Evolutionary conservation across 64 coral and sea anemone genomes (phyloP).

Genomic region (Pachyseris speciosa): DNA sequence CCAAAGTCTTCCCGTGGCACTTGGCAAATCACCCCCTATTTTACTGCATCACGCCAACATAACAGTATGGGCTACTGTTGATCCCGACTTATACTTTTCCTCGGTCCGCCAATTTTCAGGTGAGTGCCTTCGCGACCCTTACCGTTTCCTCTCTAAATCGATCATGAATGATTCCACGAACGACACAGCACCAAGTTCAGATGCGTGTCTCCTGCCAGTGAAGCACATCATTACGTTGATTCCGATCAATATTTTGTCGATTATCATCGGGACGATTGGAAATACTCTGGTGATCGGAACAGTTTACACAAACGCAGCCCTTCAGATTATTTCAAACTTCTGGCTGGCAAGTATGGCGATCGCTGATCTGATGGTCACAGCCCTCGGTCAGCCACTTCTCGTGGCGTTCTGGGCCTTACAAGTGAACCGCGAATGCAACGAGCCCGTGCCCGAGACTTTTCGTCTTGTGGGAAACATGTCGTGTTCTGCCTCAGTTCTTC

Average conservation of each 20-base stretch:
- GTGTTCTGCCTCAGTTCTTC: conserved; percentile 78
- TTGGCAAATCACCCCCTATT: too few species aligned
- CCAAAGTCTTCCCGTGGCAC: too few species aligned
- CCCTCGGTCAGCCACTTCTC: conserved; percentile 77
- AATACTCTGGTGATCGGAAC: conserved; percentile 88
- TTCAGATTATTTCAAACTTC: conserved; percentile 83
- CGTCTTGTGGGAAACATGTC: conserved; percentile 80
- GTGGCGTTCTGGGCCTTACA: conserved; percentile 58
- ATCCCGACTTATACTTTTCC: too few species aligned
- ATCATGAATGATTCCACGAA: conserved; percentile 1
- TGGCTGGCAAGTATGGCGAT: conserved; percentile 79
- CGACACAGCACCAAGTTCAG: background rate
- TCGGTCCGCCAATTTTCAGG: too few species aligned
- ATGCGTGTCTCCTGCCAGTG: background rate
- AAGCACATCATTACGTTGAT: background rate
- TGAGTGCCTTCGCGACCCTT: too few species aligned
- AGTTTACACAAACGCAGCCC: conserved; percentile 76
- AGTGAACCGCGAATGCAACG: conserved; percentile 14
- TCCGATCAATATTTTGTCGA: conserved; percentile 22
- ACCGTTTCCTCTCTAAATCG: background rate
- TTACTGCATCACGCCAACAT: too few species aligned
- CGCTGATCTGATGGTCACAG: conserved; percentile 80
- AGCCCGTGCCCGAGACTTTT: conserved; percentile 65
- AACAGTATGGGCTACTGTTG: too few species aligned
- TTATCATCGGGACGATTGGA: conserved; percentile 67